phyloP scores from a whole-genome alignment of 1,140 invertebrate species.

The Globodera rostochiensis region DNA sequence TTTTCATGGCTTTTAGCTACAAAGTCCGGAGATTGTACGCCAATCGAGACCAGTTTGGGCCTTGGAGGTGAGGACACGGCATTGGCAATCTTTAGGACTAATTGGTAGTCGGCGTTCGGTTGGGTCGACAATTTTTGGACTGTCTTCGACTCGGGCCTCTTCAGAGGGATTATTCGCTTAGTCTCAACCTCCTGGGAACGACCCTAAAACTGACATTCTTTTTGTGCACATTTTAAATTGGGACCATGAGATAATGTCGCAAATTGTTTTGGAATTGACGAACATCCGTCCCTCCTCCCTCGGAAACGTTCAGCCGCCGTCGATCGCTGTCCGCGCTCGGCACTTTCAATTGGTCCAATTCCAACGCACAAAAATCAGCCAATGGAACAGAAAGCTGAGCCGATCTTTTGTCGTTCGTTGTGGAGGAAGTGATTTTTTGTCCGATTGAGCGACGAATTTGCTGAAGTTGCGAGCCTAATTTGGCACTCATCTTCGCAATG shows the following conservation, averaged over 20 bases:
- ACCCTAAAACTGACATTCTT: neutral
- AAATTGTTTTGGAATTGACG: neutral
- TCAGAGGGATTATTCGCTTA: neutral
- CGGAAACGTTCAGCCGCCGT: neutral
- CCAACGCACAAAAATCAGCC: slow-evolving; percentile 29
- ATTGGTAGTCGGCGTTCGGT: neutral
- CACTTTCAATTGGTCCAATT: slow-evolving; percentile 23
- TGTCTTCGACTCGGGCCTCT: neutral
- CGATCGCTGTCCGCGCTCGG: neutral
- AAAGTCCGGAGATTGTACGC: slow-evolving; percentile 25
- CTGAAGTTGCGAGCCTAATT: neutral
- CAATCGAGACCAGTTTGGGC: slow-evolving; percentile 25
- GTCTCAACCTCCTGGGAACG: neutral
- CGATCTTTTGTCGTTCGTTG: neutral
- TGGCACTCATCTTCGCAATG: slow-evolving; percentile 22
- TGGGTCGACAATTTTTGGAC: neutral
- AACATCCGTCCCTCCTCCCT: neutral
- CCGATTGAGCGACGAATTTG: slow-evolving; percentile 18
- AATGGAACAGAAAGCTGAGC: neutral
- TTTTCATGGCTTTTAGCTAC: neutral
- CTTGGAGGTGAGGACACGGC: neutral
- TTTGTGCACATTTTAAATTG: neutral
- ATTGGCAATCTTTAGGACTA: neutral
- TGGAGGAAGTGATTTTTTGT: no score
- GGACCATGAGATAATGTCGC: neutral